Percentiles rank a stretch among this genome's conserved stretches.
Conservation (phyloP, 1,140 invertebrate species). For the Tyrophagus putrescentiae region DNA sequence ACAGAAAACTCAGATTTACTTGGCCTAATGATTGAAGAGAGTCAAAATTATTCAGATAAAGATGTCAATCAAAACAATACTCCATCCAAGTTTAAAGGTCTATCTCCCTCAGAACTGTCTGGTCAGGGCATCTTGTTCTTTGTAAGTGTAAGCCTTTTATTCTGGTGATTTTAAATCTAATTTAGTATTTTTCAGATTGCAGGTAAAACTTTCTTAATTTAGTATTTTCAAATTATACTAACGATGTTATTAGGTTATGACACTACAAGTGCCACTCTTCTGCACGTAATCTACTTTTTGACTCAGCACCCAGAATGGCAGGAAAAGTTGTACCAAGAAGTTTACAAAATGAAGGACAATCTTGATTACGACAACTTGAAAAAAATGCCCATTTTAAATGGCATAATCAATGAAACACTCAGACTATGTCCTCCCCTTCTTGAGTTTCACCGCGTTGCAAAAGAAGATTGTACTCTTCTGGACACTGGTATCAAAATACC, state of each 20-base stretch:
- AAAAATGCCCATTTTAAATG: slow-evolving; percentile 19
- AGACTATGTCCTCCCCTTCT: slow-evolving; percentile 18
- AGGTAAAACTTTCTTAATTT: slow-evolving; percentile 33
- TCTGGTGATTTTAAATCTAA: too few relatives aligned
- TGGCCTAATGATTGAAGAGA: neutral
- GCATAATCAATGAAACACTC: slow-evolving; percentile 15
- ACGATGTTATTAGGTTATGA: slow-evolving; percentile 60
- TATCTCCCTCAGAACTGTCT: too few relatives aligned
- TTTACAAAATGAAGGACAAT: slow-evolving; percentile 31
- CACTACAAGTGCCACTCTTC: slow-evolving; percentile 53
- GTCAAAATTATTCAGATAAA: neutral
- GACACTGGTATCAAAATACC: slow-evolving; percentile 27
- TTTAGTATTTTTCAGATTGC: neutral
- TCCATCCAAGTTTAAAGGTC: too few relatives aligned
- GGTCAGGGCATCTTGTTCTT: too few relatives aligned
- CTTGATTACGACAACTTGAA: slow-evolving; percentile 23
- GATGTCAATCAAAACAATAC: neutral
- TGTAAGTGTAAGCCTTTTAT: too few relatives aligned
- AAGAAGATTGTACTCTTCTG: slow-evolving; percentile 6
- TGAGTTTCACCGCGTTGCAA: neutral
- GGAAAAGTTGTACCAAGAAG: slow-evolving; percentile 43
- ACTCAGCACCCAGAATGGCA: slow-evolving; percentile 48
- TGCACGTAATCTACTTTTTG: slow-evolving; percentile 48
- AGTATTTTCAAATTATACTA: slow-evolving; percentile 45
- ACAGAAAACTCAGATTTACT: neutral